Conservation (phyloP, 1,140 invertebrate genomes). For the Habropoda laboriosa region DNA sequence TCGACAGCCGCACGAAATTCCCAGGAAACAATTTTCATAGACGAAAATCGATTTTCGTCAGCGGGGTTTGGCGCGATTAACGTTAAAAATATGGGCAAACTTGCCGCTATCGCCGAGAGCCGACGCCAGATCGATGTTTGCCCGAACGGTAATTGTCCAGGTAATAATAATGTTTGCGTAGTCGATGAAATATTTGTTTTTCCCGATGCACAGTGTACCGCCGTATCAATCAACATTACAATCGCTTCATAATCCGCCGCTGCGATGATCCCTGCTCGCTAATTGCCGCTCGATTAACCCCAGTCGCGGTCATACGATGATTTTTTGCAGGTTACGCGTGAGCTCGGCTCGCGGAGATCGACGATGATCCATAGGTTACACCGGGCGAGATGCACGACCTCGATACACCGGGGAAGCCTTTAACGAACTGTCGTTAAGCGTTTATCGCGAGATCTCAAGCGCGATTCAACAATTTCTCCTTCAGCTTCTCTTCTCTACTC, state of each 20-base stretch:
- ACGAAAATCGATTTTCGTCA: not conserved
- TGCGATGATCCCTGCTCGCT: not conserved
- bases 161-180: not conserved
- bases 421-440: constrained; percentile 64
- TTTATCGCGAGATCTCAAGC: constrained; percentile 57
- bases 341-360: not conserved
- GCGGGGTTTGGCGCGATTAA: not conserved
- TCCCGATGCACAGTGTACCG: too few relatives aligned
- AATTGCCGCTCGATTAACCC: constrained; percentile 10
- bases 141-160: constrained; percentile 3
- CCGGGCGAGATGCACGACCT: constrained; percentile 41
- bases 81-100: constrained; percentile 35
- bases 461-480: not conserved
- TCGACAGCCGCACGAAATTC: not conserved
- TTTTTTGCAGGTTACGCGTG: not conserved
- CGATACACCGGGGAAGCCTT: constrained; percentile 49
- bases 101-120: not conserved
- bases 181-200: constrained; percentile 9
- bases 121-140: not conserved
- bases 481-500: too few relatives aligned
- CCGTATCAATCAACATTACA: not conserved
- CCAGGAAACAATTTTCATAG: constrained; percentile 27
- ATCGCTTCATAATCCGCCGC: not conserved
- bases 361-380: constrained; percentile 38
- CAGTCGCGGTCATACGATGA: not conserved